Evolutionary conservation across 2,113 vertebrate species (phyloP).

Genomic region (Rutilus rutilus): DNA sequence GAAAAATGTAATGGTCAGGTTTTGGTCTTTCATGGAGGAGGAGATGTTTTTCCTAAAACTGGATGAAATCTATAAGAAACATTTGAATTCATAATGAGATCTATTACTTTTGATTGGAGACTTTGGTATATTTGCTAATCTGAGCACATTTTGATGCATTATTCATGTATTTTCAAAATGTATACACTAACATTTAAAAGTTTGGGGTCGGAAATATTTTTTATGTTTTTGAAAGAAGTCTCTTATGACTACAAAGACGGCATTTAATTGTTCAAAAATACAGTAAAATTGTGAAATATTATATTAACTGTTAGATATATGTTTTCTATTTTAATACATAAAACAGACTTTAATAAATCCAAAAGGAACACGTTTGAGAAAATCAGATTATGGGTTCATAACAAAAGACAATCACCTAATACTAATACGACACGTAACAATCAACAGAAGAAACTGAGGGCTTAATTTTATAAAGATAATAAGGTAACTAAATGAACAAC

Average conservation of each 20-base stretch:
- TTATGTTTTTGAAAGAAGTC: not conserved
- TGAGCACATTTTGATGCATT: not conserved
- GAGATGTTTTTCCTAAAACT: not conserved
- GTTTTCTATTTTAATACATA: not conserved
- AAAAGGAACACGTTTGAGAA: no score
- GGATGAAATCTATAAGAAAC: not conserved
- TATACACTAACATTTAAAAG: no score
- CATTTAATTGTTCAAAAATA: not conserved
- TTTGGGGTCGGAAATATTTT: not conserved
- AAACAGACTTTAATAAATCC: no score
- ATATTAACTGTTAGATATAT: not conserved
- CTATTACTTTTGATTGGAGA: not conserved
- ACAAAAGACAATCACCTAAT: no score
- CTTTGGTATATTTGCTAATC: not conserved
- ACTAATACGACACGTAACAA: no score
- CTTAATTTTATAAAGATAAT: no score
- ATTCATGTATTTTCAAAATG: no score
- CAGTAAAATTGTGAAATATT: no score
- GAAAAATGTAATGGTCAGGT: not conserved
- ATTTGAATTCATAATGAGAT: not conserved
- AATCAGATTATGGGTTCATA: no score
- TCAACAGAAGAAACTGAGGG: no score
- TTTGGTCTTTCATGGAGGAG: not conserved
- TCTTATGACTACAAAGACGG: not conserved
- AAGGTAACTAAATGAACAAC: no score